These are phyloP conservation scores for Linurgus olivaceus DNA, from an alignment of 2,797 vertebrate genomes.

Conservation along the genomic window DNA sequence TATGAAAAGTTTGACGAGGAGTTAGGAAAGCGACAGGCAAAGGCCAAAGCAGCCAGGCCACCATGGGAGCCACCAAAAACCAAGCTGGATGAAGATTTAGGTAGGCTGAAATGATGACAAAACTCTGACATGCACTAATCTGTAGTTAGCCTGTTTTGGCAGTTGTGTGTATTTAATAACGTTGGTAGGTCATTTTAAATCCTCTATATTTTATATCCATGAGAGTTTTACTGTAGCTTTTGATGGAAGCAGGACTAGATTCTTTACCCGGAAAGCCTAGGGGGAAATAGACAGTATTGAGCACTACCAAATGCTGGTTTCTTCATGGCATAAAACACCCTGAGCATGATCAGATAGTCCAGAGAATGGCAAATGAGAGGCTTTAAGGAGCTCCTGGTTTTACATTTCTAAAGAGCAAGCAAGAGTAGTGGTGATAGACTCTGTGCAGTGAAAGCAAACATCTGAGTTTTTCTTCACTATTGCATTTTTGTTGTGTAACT, in stretches of 20 bases:
- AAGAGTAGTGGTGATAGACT: background rate
- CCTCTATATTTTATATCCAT: background rate
- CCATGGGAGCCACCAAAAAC: slow-evolving; percentile 96
- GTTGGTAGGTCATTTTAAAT: background rate
- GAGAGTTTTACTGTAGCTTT: background rate
- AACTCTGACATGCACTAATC: background rate
- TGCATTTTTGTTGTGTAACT: background rate
- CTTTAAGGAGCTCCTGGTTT: background rate
- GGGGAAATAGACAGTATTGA: background rate
- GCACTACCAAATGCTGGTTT: background rate
- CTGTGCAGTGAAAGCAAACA: background rate
- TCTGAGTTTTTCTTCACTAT: background rate
- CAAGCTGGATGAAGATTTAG: slow-evolving; percentile 92
- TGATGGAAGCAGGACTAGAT: background rate
- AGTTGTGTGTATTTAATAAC: background rate
- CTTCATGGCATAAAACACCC: background rate
- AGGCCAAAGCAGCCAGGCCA: slow-evolving; percentile 87
- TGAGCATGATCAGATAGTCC: background rate
- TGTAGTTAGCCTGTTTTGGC: background rate
- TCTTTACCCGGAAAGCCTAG: background rate
- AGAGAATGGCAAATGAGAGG: background rate
- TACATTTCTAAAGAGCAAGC: background rate
- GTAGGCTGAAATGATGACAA: slow-evolving; percentile 65
- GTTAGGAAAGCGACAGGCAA: slow-evolving; percentile 86
- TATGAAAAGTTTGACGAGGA: slow-evolving; percentile 93